Percentiles rank a stretch among this genome's conserved stretches.
Evolutionary conservation across 2,888 invertebrate genomes (phyloP).

Genomic region (Tenthredo amoena): DNA sequence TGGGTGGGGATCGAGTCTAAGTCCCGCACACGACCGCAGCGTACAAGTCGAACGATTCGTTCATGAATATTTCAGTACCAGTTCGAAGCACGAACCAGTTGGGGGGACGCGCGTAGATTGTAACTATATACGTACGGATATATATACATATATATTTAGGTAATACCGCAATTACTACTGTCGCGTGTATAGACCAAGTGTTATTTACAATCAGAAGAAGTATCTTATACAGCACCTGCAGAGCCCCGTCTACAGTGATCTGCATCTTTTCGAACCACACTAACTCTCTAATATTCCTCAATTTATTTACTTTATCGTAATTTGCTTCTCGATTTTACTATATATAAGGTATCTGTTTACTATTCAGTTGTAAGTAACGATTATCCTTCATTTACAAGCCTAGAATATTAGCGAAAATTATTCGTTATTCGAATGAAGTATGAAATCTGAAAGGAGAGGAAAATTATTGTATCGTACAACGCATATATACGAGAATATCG

Average conservation of each 20-base stretch:
- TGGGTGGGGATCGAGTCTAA: neutral
- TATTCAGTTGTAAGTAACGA: too few relatives aligned
- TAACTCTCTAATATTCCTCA: neutral
- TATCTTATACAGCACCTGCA: neutral
- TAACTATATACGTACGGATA: neutral
- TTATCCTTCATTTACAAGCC: too few relatives aligned
- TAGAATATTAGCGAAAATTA: too few relatives aligned
- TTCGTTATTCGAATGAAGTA: too few relatives aligned
- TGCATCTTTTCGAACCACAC: neutral
- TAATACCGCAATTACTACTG: neutral
- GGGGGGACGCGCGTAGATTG: conserved; percentile 27
- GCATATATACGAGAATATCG: too few relatives aligned
- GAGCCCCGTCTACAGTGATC: neutral
- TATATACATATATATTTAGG: neutral
- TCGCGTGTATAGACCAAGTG: neutral
- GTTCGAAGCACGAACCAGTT: conserved; percentile 34
- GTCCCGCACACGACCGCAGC: neutral
- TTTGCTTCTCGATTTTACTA: neutral
- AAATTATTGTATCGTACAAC: too few relatives aligned
- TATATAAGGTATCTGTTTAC: too few relatives aligned
- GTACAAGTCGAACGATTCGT: conserved; percentile 22
- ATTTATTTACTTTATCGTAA: neutral
- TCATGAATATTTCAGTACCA: conserved; percentile 23
- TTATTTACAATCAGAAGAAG: neutral
- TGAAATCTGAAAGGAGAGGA: too few relatives aligned